Conservation (phyloP, 30 jellyfish, hydroid and myxozoan species). For the Aurelia aurita region DNA sequence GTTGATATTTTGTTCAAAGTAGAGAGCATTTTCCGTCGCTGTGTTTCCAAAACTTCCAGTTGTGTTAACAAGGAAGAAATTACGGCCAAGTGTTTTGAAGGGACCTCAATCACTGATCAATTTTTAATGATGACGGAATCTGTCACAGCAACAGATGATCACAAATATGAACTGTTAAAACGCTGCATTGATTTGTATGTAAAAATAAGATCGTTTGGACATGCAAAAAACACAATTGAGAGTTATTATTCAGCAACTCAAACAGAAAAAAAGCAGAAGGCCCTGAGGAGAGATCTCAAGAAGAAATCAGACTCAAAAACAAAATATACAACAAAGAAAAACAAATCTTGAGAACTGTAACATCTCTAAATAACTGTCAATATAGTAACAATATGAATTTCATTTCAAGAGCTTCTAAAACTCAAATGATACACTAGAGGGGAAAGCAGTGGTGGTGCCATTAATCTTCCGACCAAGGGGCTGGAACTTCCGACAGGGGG, state of each 20-base stretch:
- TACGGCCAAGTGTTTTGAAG: slow-evolving; percentile 20
- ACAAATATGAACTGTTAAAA: neutral
- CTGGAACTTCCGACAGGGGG: no score
- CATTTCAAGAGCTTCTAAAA: slow-evolving; percentile 1
- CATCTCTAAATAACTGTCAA: neutral
- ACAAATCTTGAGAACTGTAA: slow-evolving; percentile 19
- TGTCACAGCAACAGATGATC: neutral
- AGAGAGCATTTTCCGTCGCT: slow-evolving; percentile 59
- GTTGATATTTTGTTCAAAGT: slow-evolving; percentile 29
- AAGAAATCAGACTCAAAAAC: slow-evolving; percentile 30
- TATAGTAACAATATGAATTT: neutral
- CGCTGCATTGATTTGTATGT: neutral
- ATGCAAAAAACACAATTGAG: slow-evolving; percentile 26
- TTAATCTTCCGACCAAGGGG: no score
- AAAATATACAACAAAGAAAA: slow-evolving; percentile 6
- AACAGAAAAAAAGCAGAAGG: slow-evolving; percentile 48
- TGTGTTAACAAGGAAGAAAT: slow-evolving; percentile 41
- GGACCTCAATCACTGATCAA: slow-evolving; percentile 18
- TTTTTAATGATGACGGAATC: slow-evolving; percentile 19
- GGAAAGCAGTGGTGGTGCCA: no score
- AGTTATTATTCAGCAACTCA: slow-evolving; percentile 14
- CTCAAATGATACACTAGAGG: neutral
- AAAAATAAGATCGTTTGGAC: slow-evolving; percentile 14
- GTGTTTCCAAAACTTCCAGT: slow-evolving; percentile 15
- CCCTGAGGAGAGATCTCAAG: slow-evolving; percentile 58